Conservation (phyloP, 2,888 invertebrate species). For the Mesochorus sp. region DNA sequence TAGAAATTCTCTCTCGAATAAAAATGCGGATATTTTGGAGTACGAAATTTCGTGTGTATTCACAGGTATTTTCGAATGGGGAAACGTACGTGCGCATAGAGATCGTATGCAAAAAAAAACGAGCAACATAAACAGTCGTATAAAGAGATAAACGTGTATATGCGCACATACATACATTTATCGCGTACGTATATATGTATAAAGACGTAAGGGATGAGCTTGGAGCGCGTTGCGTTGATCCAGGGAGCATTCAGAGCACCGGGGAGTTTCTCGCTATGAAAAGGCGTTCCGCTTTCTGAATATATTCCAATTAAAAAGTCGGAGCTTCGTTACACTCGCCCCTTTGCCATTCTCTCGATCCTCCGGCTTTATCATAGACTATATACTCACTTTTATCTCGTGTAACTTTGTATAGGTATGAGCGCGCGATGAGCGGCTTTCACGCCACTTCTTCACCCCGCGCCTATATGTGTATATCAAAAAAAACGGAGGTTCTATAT, state of each 20-base stretch:
- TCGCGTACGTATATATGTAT: slow-evolving; percentile 11
- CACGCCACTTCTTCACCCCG: slow-evolving; percentile 60
- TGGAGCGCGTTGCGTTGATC: slow-evolving; percentile 74
- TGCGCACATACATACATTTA: too few species aligned
- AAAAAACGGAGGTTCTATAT: slow-evolving; percentile 31
- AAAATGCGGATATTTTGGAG: too few species aligned
- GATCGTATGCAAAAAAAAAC: too few species aligned
- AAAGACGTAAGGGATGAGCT: slow-evolving; percentile 48
- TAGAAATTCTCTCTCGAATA: too few species aligned
- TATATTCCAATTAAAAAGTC: slow-evolving; percentile 82
- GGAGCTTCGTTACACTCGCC: slow-evolving; percentile 81
- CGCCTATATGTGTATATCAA: not conserved
- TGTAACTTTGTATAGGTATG: slow-evolving; percentile 43
- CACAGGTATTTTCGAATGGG: too few species aligned
- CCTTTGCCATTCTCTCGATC: slow-evolving; percentile 69
- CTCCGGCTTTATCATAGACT: slow-evolving; percentile 56
- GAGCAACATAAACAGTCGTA: too few species aligned
- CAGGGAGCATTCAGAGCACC: slow-evolving; percentile 79
- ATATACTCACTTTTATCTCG: slow-evolving; percentile 47
- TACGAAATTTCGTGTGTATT: too few species aligned
- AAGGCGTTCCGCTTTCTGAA: slow-evolving; percentile 81
- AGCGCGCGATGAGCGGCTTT: slow-evolving; percentile 48
- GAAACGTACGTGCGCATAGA: too few species aligned
- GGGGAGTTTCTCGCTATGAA: slow-evolving; percentile 78
- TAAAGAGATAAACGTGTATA: too few species aligned